Conservation (phyloP, 1,140 invertebrate genomes). For the Sycophila sp. region DNA sequence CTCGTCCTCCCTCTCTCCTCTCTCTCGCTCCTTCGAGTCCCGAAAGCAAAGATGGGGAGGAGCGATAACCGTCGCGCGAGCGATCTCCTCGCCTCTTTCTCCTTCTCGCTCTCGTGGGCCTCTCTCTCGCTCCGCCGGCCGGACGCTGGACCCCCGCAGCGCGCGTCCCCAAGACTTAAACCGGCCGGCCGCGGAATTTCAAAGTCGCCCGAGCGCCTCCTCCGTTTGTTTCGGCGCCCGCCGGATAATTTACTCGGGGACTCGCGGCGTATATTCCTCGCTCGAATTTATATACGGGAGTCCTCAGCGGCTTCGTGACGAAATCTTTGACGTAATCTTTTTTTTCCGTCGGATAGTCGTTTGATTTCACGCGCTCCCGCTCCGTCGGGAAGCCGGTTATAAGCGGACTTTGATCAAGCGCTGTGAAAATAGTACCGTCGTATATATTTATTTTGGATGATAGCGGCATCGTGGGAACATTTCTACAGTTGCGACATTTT, state of each 20-base stretch:
- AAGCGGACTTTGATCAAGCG: too few species aligned
- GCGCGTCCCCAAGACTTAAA: constrained; percentile 43
- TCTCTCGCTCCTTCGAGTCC: constrained; percentile 49
- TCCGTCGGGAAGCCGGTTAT: too few species aligned
- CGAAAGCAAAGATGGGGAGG: constrained; percentile 61
- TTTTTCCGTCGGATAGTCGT: too few species aligned
- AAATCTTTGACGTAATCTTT: constrained; percentile 22
- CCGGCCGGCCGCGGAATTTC: constrained; percentile 52
- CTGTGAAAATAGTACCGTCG: too few species aligned
- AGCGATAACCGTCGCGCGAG: constrained; percentile 57
- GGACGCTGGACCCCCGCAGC: constrained; percentile 58
- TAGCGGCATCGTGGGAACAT: too few species aligned
- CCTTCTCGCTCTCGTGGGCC: neutral
- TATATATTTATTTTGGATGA: too few species aligned
- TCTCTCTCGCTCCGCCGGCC: constrained; percentile 27
- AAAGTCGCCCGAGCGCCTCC: constrained; percentile 40
- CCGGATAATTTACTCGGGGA: constrained; percentile 19
- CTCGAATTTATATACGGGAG: constrained; percentile 26
- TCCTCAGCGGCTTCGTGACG: too few species aligned
- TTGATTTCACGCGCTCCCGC: too few species aligned
- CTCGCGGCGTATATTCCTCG: constrained; percentile 20
- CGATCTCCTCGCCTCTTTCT: constrained; percentile 20
- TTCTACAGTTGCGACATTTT: too few species aligned
- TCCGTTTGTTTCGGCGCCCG: neutral
- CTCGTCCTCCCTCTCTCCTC: neutral